phyloP scores from a whole-genome alignment of 2,113 vertebrate species.

The Mesembrinibis cayennensis region DNA sequence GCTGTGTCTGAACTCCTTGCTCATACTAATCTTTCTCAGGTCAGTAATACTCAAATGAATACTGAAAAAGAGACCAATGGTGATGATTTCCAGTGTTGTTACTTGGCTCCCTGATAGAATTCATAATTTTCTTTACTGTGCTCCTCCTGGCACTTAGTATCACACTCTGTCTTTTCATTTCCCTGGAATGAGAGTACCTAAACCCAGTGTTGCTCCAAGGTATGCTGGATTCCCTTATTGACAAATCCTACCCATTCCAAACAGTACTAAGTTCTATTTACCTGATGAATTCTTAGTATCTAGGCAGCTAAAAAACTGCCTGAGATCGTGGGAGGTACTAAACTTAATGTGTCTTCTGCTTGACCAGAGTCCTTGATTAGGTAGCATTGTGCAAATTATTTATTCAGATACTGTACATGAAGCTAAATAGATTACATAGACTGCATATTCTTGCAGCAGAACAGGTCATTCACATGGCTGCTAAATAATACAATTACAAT shows the following conservation, averaged over 20 bases:
- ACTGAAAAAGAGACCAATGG: background rate
- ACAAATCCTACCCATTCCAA: background rate
- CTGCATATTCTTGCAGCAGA: background rate
- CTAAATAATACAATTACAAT: background rate
- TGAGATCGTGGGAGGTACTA: background rate
- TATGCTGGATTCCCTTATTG: background rate
- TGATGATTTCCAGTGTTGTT: background rate
- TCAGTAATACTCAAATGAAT: background rate
- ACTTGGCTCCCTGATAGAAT: background rate
- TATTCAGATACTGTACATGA: background rate
- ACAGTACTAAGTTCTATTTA: background rate
- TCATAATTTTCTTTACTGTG: background rate
- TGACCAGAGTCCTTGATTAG: background rate
- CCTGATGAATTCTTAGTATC: background rate
- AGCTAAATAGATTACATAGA: background rate
- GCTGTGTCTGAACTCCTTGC: background rate
- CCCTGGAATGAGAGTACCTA: background rate
- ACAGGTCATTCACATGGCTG: background rate
- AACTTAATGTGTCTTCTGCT: background rate
- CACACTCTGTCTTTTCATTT: background rate
- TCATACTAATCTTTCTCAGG: background rate
- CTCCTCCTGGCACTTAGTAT: background rate
- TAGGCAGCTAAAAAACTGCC: background rate
- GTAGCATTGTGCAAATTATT: background rate
- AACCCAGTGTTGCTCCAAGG: background rate